These are phyloP conservation scores for Priocnemis perturbator DNA, from an alignment of 2,888 invertebrate genomes.

Conservation along the genomic window DNA sequence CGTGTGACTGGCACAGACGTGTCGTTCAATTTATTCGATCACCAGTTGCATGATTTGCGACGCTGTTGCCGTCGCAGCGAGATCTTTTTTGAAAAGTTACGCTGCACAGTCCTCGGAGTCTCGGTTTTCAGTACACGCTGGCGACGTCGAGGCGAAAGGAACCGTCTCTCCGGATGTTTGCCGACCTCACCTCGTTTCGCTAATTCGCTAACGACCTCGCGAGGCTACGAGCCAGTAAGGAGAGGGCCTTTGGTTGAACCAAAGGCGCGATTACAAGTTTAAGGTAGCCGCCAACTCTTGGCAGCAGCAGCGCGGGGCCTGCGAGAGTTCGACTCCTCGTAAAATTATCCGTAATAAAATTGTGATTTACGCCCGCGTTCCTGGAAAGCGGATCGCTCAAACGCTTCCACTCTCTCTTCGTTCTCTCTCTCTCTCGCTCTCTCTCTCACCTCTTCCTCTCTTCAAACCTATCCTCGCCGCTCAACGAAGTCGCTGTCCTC, in stretches of 20 bases:
- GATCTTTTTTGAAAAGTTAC: too few species aligned
- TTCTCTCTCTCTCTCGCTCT: constrained; percentile 23
- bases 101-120: too few species aligned
- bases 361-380: constrained; percentile 69
- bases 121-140: background rate
- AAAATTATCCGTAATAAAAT: constrained; percentile 74
- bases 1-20: too few species aligned
- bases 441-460: constrained; percentile 26
- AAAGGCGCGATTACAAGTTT: constrained; percentile 62
- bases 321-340: constrained; percentile 64
- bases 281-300: constrained; percentile 56
- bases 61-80: too few species aligned
- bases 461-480: constrained; percentile 16
- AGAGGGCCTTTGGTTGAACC: constrained; percentile 22
- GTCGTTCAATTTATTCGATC: too few species aligned
- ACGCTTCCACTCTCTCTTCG: constrained; percentile 39
- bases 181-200: constrained; percentile 35
- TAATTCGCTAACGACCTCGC: constrained; percentile 53
- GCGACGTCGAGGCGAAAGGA: constrained; percentile 8
- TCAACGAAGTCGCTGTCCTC: constrained; percentile 5
- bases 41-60: too few species aligned
- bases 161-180: constrained; percentile 14
- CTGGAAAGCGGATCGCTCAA: constrained; percentile 66
- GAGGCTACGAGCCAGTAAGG: constrained; percentile 20
- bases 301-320: constrained; percentile 16